Evolutionary conservation across 2,888 invertebrate species (phyloP).

Genomic region (Zhuqinia jingwanae): DNA sequence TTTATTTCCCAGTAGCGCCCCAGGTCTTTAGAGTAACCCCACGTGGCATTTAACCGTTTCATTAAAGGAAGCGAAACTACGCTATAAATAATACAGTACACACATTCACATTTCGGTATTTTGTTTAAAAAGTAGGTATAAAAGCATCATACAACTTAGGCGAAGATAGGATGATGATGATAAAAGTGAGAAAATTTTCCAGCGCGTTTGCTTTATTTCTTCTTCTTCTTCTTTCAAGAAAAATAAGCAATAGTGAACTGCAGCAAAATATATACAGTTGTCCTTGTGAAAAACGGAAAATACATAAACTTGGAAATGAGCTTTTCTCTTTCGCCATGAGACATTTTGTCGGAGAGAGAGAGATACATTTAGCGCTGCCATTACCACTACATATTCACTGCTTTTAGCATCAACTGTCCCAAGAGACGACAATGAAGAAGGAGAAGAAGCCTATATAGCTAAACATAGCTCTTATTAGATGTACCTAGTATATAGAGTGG

Average conservation of each 20-base stretch:
- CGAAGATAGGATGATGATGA: not conserved
- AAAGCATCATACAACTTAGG: not conserved
- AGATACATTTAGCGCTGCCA: conserved; percentile 43
- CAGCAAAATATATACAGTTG: conserved; percentile 8
- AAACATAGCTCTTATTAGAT: not conserved
- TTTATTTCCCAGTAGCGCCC: conserved; percentile 8
- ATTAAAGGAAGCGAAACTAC: not conserved
- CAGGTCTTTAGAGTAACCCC: conserved; percentile 44
- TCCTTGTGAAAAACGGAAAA: conserved; percentile 28
- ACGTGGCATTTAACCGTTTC: conserved; percentile 54
- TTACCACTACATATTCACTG: conserved; percentile 59
- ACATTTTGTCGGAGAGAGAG: conserved; percentile 38
- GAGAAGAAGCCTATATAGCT: not conserved
- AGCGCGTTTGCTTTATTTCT: conserved; percentile 21
- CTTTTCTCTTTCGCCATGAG: conserved; percentile 45
- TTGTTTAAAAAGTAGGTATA: not conserved
- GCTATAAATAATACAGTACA: not conserved
- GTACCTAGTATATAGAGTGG: not conserved
- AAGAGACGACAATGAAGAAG: conserved; percentile 31
- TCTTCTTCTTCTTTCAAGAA: no score
- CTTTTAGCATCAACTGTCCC: conserved; percentile 53
- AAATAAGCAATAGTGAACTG: no score
- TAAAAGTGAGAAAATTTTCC: conserved; percentile 30
- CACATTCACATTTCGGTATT: not conserved
- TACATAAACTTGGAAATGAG: conserved; percentile 62